A percentile compares a stretch with the other conserved stretches of the same genome.
Evolutionary conservation across 2,797 vertebrate species (phyloP).

Genomic region (Tarsius wallacei): DNA sequence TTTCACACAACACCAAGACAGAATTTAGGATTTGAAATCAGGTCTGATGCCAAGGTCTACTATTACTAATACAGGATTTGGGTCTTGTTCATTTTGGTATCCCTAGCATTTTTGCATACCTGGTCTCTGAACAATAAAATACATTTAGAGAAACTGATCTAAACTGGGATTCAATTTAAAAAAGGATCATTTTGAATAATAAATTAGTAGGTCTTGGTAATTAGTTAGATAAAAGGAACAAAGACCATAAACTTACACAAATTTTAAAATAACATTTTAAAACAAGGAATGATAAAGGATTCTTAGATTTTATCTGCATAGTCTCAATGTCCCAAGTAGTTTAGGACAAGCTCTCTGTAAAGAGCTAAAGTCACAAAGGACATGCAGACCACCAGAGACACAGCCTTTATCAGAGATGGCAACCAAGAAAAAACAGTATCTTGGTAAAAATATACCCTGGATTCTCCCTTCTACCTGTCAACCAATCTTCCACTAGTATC

Average conservation of each 20-base stretch:
- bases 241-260: background rate
- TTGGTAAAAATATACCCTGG: background rate
- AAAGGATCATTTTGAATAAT: conserved; percentile 21
- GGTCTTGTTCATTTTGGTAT: background rate
- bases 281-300: background rate
- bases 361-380: background rate
- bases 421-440: background rate
- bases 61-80: background rate
- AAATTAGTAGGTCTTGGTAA: background rate
- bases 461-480: background rate
- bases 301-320: background rate
- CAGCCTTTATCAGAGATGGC: background rate
- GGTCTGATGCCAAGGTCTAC: background rate
- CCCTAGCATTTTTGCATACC: background rate
- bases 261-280: background rate
- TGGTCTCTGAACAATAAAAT: background rate
- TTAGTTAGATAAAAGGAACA: background rate
- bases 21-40: background rate
- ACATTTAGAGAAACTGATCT: background rate
- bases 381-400: background rate
- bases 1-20: background rate
- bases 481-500: background rate
- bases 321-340: background rate
- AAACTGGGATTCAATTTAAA: background rate
- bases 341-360: background rate